Conservation (phyloP, 2,113 vertebrate genomes). For the Sturnira hondurensis region DNA sequence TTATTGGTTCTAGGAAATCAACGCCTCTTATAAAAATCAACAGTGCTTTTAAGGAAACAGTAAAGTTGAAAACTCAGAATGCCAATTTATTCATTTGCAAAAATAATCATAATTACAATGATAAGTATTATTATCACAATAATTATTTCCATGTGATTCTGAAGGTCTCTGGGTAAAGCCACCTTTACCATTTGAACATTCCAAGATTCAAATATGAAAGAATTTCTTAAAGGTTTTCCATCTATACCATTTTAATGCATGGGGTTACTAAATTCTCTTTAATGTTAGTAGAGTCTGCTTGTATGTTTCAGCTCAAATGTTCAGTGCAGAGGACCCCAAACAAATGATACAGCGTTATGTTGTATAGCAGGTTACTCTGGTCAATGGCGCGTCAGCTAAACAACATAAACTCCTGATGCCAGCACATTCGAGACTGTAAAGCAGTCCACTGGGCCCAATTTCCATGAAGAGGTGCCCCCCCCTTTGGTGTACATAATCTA, state of each 20-base stretch:
- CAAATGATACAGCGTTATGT: not conserved
- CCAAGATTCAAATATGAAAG: constrained; percentile 10
- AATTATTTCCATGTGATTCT: not conserved
- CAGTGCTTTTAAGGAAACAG: not conserved
- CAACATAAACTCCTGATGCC: not conserved
- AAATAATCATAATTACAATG: not conserved
- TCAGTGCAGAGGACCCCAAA: not conserved
- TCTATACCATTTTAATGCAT: not conserved
- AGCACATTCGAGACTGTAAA: not conserved
- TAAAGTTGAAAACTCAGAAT: not conserved
- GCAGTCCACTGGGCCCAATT: not conserved
- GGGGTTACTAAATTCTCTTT: constrained; percentile 5
- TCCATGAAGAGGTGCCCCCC: not conserved
- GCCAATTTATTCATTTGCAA: not conserved
- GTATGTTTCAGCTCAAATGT: not conserved
- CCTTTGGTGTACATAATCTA: not conserved
- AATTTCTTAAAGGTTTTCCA: not conserved
- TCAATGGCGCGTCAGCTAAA: constrained; percentile 4
- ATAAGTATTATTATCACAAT: not conserved
- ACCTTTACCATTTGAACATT: not conserved
- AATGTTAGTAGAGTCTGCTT: not conserved
- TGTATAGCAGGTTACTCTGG: constrained; percentile 17
- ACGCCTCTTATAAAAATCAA: not conserved
- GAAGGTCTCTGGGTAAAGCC: not conserved
- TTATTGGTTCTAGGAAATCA: constrained; percentile 7